These are phyloP conservation scores for Arrhamphus sclerolepis DNA, from an alignment of 2,797 vertebrate genomes.

Conservation along the genomic window DNA sequence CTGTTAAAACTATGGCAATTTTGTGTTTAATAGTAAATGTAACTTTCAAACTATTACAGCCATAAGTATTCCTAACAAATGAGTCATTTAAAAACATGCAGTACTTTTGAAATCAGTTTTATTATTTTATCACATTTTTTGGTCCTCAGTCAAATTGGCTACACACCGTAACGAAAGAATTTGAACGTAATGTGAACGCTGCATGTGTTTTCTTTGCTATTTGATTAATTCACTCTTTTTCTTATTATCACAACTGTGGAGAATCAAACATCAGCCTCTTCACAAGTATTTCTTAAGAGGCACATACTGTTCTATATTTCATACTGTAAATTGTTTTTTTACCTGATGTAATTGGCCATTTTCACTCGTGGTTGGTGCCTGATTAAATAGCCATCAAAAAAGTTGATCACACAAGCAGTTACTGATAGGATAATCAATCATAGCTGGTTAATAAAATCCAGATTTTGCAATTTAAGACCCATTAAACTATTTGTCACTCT, in stretches of 20 bases:
- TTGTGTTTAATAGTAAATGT: conserved; percentile 16
- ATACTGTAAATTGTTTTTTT: conserved; percentile 35
- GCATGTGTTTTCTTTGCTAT: conserved; percentile 18
- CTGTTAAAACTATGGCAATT: background rate
- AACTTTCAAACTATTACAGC: conserved; percentile 25
- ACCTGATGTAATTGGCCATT: conserved; percentile 37
- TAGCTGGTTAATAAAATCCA: conserved; percentile 31
- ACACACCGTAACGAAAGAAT: conserved; percentile 36
- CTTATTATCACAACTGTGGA: conserved; percentile 14
- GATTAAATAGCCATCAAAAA: conserved; percentile 45
- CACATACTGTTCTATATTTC: conserved; percentile 31
- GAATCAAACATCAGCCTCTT: conserved; percentile 38
- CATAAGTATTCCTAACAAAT: conserved; percentile 24
- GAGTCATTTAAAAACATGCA: conserved; percentile 37
- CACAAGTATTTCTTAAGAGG: conserved; percentile 41
- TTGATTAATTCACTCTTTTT: conserved; percentile 34
- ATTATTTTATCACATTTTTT: conserved; percentile 17
- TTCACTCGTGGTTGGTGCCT: conserved; percentile 20
- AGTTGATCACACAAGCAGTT: conserved; percentile 38
- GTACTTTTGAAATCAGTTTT: conserved; percentile 23
- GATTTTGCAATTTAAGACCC: conserved; percentile 31
- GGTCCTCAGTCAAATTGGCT: conserved; percentile 19
- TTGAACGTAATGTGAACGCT: conserved; percentile 16
- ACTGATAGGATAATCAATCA: conserved; percentile 46
- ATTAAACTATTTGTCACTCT: conserved; percentile 28